Base-by-base conservation (phyloP, 2,888 invertebrate species). In the Crematogaster levior region DNA sequence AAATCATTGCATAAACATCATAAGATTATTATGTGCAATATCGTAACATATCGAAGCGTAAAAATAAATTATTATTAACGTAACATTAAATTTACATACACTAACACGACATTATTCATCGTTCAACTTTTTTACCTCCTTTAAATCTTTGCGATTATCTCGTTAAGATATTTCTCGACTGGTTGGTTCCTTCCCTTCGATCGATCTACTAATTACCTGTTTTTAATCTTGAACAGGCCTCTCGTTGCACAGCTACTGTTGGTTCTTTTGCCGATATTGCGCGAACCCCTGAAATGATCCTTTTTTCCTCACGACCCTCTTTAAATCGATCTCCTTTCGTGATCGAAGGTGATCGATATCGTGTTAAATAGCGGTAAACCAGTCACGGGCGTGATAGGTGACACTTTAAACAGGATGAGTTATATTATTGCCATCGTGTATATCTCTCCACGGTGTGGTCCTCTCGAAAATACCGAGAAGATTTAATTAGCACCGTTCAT, bases 361-460 rank as follows among this genome's bases (percentile, higher is more conserved):
- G 56, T 70, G 12, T 60, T 72, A 81, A 80, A 51, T 61, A 79
- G 68, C 84, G 66, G 81, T 83, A 83, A 81, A 65, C 65, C 81
- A 48, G 70, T 53, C 68, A 56, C 18, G 61, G 10, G 40, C 58
- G 46, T 73, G 73, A 81, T 61, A 80, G 75, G 63, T 27, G 46
- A 68, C 65, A 48, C 80, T 60, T 84, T 37, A 56, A 27, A 46
- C 72, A 53, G 65, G 60, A 72, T 65, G 53, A 77, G 34, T 83
- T 81, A 81, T 63, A 77, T 81, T 86, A 81, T 81, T 43, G 51
- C 84, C 85, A 81, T 84, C 84, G 79, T 68, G 58, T 84, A 73
- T 40, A 72, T 48, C 30, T n/a, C n/a, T n/a, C n/a, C 27, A 15
- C 27, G 40, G 27, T n/a, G 46, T 56, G 40, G 24, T 43, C 30